Percentiles rank a stretch among this genome's conserved stretches.
These are phyloP conservation scores for Temnopleurus reevesii DNA, from an alignment of 53 echinoderm and acorn worm genomes.

Conservation along the genomic window DNA sequence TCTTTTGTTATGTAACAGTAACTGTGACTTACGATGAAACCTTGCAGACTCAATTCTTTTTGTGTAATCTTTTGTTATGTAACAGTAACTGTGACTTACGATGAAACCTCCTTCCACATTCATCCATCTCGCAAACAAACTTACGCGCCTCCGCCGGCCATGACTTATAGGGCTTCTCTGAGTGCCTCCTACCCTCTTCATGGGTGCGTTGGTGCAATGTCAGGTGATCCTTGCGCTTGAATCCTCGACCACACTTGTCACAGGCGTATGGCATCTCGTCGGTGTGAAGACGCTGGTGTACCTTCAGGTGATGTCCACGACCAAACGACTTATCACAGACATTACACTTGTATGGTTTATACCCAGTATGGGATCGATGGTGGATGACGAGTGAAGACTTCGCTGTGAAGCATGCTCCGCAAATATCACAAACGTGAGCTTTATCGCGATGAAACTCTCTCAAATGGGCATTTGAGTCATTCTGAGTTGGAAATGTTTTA, in stretches of 20 bases:
- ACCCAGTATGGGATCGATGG: not conserved
- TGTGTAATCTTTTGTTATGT: not conserved
- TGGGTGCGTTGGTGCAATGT: not conserved
- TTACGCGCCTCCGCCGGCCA: not conserved
- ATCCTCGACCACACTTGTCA: not conserved
- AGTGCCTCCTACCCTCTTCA: not conserved
- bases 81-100: not conserved
- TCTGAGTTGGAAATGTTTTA: not conserved
- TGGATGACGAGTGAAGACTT: not conserved
- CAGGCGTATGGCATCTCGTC: not conserved
- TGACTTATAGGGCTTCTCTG: not conserved
- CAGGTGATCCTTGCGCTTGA: not conserved
- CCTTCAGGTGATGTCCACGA: not conserved
- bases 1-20: too few relatives aligned
- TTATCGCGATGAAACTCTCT: not conserved
- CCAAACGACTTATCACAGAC: not conserved
- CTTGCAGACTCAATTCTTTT: too few relatives aligned
- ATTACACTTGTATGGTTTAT: not conserved
- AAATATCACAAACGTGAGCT: not conserved
- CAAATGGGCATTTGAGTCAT: not conserved
- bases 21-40: too few relatives aligned
- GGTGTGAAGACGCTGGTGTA: not conserved
- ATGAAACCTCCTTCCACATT: not conserved
- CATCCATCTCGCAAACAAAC: not conserved
- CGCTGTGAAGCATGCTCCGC: not conserved